Evolutionary conservation across 30 jellyfish, hydroid and myxozoan species (phyloP).

Genomic region (Aurelia sp.): DNA sequence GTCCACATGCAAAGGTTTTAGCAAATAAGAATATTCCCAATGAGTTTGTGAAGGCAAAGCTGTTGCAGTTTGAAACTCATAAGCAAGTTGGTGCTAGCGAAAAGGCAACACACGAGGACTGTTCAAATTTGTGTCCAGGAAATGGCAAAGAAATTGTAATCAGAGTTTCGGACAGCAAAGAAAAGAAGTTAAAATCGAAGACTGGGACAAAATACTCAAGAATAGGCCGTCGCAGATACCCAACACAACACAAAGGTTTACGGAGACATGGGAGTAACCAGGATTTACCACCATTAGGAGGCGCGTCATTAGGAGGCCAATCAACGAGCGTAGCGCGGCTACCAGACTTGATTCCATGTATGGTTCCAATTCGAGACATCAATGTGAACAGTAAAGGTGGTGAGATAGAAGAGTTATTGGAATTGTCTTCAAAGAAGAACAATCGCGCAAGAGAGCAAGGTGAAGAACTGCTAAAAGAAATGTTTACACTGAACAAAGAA

Average conservation of each 20-base stretch:
- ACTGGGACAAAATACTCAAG: background rate
- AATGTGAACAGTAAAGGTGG: background rate
- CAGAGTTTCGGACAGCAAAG: background rate
- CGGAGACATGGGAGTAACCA: constrained; percentile 1
- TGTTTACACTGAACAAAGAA: constrained; percentile 42
- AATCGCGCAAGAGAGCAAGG: constrained; percentile 29
- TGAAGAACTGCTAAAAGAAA: constrained; percentile 54
- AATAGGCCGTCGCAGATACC: constrained; percentile 28
- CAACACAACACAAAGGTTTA: constrained; percentile 23
- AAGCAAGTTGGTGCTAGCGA: background rate
- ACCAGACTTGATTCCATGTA: background rate
- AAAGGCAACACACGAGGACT: background rate
- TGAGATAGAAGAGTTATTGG: background rate
- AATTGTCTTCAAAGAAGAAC: background rate
- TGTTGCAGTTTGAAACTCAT: constrained; percentile 13
- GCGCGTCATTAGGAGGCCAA: no score
- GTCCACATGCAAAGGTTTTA: background rate
- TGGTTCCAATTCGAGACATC: background rate
- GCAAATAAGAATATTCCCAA: background rate
- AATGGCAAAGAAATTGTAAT: background rate
- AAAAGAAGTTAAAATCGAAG: constrained; percentile 9
- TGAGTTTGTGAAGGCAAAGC: constrained; percentile 9
- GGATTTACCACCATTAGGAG: no score
- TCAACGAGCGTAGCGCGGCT: constrained; percentile 21
- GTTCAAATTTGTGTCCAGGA: background rate